phyloP scores from a whole-genome alignment of 2,113 vertebrate genomes.

The Triplophysa dalaica region DNA sequence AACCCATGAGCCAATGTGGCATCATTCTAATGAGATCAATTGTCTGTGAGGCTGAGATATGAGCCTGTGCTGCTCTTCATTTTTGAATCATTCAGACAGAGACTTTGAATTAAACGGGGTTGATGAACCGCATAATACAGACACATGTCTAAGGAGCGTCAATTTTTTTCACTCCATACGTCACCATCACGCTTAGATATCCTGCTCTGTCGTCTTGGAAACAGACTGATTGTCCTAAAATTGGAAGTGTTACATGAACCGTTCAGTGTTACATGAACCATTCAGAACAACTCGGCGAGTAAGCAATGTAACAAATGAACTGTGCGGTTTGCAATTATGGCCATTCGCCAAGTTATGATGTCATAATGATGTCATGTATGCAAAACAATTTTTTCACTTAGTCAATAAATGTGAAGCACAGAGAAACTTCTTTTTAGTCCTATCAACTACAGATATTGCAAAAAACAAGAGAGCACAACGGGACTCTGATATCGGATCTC shows the following conservation, averaged over 20 bases:
- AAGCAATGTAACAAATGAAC: constrained; percentile 14
- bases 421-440: background rate
- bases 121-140: constrained; percentile 21
- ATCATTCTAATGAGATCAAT: constrained; percentile 9
- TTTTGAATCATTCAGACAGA: background rate
- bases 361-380: background rate
- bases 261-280: constrained; percentile 16
- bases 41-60: background rate
- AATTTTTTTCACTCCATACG: background rate
- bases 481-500: too few relatives aligned
- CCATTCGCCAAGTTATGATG: background rate
- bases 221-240: constrained; percentile 41
- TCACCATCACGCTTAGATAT: constrained; percentile 32
- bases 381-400: background rate
- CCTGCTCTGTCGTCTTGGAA: constrained; percentile 44
- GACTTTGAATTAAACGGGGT: constrained; percentile 7
- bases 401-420: background rate
- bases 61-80: background rate
- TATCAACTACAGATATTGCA: too few relatives aligned
- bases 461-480: too few relatives aligned
- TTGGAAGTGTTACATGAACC: constrained; percentile 18
- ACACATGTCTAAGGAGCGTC: background rate
- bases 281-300: background rate
- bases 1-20: background rate
- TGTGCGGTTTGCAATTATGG: constrained; percentile 19